These are phyloP conservation scores for Calidris pygmaea DNA, from an alignment of 2,113 vertebrate genomes.

Conservation along the genomic window DNA sequence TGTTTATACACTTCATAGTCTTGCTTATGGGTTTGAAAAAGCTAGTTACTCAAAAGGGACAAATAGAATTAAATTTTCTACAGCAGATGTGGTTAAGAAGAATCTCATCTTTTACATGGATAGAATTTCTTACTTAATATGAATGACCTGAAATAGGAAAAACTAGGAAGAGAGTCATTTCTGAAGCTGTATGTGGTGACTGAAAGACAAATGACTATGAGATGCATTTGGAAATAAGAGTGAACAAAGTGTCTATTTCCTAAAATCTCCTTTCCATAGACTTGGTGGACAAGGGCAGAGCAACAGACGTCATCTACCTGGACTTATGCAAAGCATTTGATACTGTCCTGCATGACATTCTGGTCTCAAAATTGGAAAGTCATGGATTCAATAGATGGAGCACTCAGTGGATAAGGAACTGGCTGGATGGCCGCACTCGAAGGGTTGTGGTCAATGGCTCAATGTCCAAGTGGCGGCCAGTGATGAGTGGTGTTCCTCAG, in stretches of 20 bases:
- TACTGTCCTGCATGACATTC: no score
- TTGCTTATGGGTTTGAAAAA: neutral
- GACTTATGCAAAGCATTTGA: no score
- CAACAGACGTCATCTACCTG: no score
- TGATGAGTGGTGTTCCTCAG: no score
- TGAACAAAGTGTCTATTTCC: neutral
- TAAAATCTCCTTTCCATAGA: neutral
- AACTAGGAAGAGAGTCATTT: neutral
- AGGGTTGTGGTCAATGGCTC: no score
- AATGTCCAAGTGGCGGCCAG: no score
- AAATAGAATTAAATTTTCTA: neutral
- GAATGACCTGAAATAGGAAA: neutral
- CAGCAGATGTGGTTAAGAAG: neutral
- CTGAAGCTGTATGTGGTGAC: neutral
- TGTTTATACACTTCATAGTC: neutral
- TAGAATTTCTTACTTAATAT: neutral
- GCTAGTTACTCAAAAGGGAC: neutral
- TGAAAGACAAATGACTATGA: slow-evolving; percentile 10
- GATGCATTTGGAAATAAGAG: neutral
- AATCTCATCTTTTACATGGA: neutral
- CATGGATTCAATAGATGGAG: no score
- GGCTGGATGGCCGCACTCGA: no score
- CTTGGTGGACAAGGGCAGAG: no score
- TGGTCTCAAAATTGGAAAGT: no score
- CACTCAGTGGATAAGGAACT: no score